Evolutionary conservation across 2,888 invertebrate genomes (phyloP), one percentile per base, ranked within the genome.

Genomic region (Gastracanthus pulcherrimus): DNA sequence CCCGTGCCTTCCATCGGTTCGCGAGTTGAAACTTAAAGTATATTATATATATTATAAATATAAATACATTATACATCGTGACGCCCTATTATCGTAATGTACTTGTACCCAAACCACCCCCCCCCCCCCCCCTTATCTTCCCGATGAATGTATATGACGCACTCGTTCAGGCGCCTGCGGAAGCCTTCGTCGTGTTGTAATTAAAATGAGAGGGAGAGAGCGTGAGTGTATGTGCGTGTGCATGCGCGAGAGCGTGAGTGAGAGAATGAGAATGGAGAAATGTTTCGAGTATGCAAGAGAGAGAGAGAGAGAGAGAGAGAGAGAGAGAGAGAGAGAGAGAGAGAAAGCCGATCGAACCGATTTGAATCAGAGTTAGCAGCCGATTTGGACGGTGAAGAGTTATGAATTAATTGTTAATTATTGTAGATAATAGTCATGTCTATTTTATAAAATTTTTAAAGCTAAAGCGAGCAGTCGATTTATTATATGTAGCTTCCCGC

Each of bases 1-100:
- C 90, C 91, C 89, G 91, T 91, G 91, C 91, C 91, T 91, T 91
- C 89, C 90, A 89, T 87, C 86, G 88, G 87, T 88, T 87, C 86
- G 86, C 84, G 86, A 87, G 85, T 75, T 75, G 45, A 75, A 86
- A 79, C 60, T 64, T 58, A 51, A 66, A 77, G 13, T 77, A 78
- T 67, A 74, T 64, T 79, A 76, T 76, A 66, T 64, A 77, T 67
- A 77, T 70, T 67, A 81, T 67, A 77, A 58, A 67, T 64, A 74
- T 48, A 77, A 81, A 67, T 81, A 81, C 67, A 76, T 76, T 62
- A 70, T 82, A 71, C 71, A 72, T 80, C 62, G 72, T 71, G 72
- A 62, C 58, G 71, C 70, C 66, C 78, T 48, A 69, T 82, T 51
- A 62, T n/a, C 62, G 72, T 78, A 69, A 76, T 62, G 60, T 78